These are phyloP conservation scores for Ophonus ardosiacus DNA, from an alignment of 2,888 invertebrate genomes.

Conservation along the genomic window DNA sequence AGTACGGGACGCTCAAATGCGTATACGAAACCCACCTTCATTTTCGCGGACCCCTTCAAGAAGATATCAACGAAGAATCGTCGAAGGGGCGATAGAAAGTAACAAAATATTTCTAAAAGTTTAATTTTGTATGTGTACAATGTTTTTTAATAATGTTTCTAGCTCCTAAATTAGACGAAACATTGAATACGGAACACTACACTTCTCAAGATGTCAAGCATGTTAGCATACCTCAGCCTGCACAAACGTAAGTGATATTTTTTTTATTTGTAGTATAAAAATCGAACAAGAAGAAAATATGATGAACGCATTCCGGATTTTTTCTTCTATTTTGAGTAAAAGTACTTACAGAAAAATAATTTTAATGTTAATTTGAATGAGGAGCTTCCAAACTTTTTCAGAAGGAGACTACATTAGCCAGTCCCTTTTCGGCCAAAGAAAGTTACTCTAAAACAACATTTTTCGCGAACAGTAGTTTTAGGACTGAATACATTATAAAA, in stretches of 20 bases:
- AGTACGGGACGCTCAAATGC: slow-evolving; percentile 76
- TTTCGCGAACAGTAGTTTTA: too few species aligned
- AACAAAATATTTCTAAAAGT: slow-evolving; percentile 66
- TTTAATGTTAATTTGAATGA: neutral
- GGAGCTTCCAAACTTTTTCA: too few species aligned
- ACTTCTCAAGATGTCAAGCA: slow-evolving; percentile 76
- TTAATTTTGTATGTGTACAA: neutral
- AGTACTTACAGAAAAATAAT: neutral
- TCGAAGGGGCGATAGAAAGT: slow-evolving; percentile 79
- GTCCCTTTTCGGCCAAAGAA: too few species aligned
- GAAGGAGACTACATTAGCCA: too few species aligned
- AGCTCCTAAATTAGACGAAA: slow-evolving; percentile 74
- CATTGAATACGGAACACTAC: slow-evolving; percentile 71
- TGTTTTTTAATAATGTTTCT: slow-evolving; percentile 62
- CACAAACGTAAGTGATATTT: slow-evolving; percentile 75
- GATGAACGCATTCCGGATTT: too few species aligned
- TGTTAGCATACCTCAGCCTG: slow-evolving; percentile 79
- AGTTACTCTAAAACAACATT: too few species aligned
- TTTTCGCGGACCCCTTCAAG: slow-evolving; percentile 82
- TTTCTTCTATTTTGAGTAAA: neutral
- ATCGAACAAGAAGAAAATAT: too few species aligned
- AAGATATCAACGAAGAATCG: slow-evolving; percentile 81
- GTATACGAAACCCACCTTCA: slow-evolving; percentile 77
- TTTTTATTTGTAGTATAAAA: neutral
- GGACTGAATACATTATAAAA: too few species aligned